These are phyloP conservation scores for Apostichopus japonicus DNA, from an alignment of 35 echinoderm and acorn worm genomes.

Conservation along the genomic window DNA sequence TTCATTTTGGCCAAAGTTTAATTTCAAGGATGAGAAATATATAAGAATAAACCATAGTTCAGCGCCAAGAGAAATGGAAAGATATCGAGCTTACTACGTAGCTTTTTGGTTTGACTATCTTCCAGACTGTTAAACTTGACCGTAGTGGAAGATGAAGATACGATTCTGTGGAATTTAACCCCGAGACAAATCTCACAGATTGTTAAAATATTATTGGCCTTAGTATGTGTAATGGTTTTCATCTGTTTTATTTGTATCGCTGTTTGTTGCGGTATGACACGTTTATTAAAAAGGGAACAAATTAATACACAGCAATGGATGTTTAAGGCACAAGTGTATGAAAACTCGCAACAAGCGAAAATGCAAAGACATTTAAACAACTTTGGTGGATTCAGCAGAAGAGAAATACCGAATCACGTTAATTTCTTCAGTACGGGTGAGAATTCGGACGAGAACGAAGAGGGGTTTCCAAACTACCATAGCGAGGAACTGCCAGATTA, in stretches of 20 bases:
- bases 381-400: background rate
- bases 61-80: background rate
- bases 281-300: background rate
- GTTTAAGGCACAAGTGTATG: slow-evolving; percentile 20
- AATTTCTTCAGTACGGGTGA: background rate
- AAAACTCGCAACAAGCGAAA: slow-evolving; percentile 11
- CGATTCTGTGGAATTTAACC: background rate
- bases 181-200: background rate
- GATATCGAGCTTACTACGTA: background rate
- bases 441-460: background rate
- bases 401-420: background rate
- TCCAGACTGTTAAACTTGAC: background rate
- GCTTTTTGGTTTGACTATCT: slow-evolving; percentile 10
- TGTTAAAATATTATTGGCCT: background rate
- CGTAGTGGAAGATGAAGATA: background rate
- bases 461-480: background rate
- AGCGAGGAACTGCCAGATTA: slow-evolving; percentile 14
- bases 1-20: background rate
- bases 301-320: slow-evolving; percentile 1
- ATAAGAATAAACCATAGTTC: background rate
- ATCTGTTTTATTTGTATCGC: background rate
- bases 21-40: background rate
- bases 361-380: background rate
- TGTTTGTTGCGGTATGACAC: background rate
- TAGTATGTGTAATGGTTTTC: background rate